These are phyloP conservation scores for Atta colombica DNA, from an alignment of 1,140 invertebrate species.

Conservation along the genomic window DNA sequence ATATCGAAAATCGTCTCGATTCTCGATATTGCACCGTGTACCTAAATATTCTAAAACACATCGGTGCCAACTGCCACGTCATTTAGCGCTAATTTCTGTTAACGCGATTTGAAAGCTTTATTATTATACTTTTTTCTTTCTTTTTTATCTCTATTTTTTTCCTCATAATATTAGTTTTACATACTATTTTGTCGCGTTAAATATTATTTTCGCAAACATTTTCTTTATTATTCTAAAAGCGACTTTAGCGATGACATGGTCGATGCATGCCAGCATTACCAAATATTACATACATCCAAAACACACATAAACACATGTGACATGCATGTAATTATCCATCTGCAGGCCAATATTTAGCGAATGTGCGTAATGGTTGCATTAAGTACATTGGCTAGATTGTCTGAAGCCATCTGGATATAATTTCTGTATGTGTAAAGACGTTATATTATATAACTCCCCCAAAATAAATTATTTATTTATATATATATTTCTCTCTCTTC, in stretches of 20 bases:
- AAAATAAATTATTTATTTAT: background rate
- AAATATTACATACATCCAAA: too few relatives aligned
- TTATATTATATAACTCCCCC: background rate
- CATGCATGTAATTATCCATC: too few relatives aligned
- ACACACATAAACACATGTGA: too few relatives aligned
- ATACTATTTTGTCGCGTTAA: too few relatives aligned
- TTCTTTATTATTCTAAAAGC: background rate
- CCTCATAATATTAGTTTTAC: background rate
- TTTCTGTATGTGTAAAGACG: background rate
- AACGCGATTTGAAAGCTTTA: background rate
- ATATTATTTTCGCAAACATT: background rate
- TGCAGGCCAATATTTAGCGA: too few relatives aligned
- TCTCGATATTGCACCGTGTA: constrained; percentile 36
- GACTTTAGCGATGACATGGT: too few relatives aligned
- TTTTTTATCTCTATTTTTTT: background rate
- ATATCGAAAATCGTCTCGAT: background rate
- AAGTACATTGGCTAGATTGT: too few relatives aligned
- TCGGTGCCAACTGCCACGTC: background rate
- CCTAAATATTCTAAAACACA: constrained; percentile 22
- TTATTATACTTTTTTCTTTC: background rate
- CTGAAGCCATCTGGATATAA: background rate
- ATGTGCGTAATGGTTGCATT: too few relatives aligned
- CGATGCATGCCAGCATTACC: too few relatives aligned
- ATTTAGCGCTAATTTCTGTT: constrained; percentile 24
- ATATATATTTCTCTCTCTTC: background rate